These are phyloP conservation scores for Eupleurogrammus muticus DNA, from an alignment of 2,797 vertebrate species.

Conservation along the genomic window DNA sequence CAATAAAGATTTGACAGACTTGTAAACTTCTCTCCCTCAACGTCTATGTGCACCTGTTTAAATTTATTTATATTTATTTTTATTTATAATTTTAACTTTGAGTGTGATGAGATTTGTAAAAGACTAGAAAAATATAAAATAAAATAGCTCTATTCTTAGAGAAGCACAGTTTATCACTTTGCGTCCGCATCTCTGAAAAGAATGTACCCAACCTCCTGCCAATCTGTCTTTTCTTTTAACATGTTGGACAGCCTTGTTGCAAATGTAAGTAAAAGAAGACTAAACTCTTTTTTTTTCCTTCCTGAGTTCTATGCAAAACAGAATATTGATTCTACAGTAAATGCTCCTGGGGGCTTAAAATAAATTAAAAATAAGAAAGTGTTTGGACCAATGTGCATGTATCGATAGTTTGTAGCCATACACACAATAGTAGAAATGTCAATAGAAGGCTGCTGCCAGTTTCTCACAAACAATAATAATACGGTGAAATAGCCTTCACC, in stretches of 20 bases:
- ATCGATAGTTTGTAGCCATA: constrained; percentile 27
- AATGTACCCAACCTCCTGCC: neutral
- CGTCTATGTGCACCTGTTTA: too few relatives aligned
- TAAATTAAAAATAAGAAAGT: constrained; percentile 4
- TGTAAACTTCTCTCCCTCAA: neutral
- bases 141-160: neutral
- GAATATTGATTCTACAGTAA: neutral
- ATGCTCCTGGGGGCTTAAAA: neutral
- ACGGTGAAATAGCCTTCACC: constrained; percentile 38
- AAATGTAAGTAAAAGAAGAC: constrained; percentile 2
- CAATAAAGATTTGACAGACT: too few relatives aligned
- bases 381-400: constrained; percentile 8
- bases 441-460: constrained; percentile 38
- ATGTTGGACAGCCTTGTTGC: neutral
- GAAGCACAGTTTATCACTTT: neutral
- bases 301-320: neutral
- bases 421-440: constrained; percentile 16
- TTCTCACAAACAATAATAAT: constrained; percentile 50
- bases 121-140: neutral
- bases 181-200: neutral
- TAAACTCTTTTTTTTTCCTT: neutral
- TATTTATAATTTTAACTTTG: too few relatives aligned
- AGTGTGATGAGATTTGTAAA: constrained; percentile 9
- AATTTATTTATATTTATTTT: too few relatives aligned
- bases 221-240: neutral